These are phyloP conservation scores for Sebastes diploproa DNA, from an alignment of 2,797 vertebrate genomes.

Conservation along the genomic window DNA sequence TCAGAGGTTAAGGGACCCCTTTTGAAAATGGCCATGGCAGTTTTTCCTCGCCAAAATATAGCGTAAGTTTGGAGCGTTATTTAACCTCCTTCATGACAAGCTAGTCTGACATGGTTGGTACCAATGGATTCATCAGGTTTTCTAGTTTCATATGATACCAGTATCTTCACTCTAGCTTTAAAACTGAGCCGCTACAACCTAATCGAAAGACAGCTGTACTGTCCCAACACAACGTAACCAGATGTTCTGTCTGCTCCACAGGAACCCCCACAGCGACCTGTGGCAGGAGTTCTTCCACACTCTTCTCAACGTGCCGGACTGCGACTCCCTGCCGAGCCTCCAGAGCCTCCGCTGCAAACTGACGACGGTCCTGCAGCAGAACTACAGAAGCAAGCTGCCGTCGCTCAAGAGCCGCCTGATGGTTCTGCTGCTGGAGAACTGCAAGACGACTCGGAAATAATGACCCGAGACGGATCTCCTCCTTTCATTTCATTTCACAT, in stretches of 20 bases:
- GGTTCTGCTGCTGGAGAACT: conserved; percentile 86
- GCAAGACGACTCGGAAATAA: background rate
- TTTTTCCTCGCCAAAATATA: too few species aligned
- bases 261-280: conserved; percentile 87
- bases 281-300: conserved; percentile 91
- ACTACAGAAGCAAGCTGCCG: conserved; percentile 84
- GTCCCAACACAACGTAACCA: background rate
- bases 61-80: too few species aligned
- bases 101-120: too few species aligned
- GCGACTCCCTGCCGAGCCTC: conserved; percentile 81
- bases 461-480: background rate
- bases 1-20: too few species aligned
- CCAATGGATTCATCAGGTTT: too few species aligned
- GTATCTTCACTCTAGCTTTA: too few species aligned
- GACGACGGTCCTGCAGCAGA: conserved; percentile 73
- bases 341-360: conserved; percentile 76
- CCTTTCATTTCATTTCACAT: background rate
- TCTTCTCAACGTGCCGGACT: conserved; percentile 87
- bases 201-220: too few species aligned
- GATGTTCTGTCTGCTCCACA: conserved; percentile 50
- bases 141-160: too few species aligned
- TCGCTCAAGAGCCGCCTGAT: conserved; percentile 86
- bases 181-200: too few species aligned
- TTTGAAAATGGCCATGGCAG: too few species aligned
- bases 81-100: too few species aligned